Percentiles rank a stretch among this genome's conserved stretches.
phyloP scores from a whole-genome alignment of 2,797 vertebrate genomes.

The Syngnathus rostellatus region DNA sequence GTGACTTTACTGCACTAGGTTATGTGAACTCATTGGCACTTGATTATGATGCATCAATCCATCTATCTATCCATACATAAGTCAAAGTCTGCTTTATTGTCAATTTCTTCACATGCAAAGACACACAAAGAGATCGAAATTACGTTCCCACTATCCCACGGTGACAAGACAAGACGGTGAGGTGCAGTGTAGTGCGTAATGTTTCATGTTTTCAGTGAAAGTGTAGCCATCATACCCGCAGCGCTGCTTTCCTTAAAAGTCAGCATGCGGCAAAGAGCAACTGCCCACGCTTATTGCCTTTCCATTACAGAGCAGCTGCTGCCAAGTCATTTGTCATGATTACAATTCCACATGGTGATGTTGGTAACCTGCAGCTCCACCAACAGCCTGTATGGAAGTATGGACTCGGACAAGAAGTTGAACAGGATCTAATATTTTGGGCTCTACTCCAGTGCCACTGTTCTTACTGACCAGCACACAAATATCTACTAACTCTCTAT shows the following conservation, averaged over 20 bases:
- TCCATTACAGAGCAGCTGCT: slow-evolving; percentile 78
- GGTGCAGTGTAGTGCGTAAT: slow-evolving; percentile 44
- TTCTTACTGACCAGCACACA: background rate
- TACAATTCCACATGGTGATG: slow-evolving; percentile 63
- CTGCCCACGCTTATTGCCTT: slow-evolving; percentile 78
- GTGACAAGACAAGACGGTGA: background rate
- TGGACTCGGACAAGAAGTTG: slow-evolving; percentile 22
- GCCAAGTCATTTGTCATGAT: slow-evolving; percentile 71
- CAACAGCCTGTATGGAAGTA: slow-evolving; percentile 50
- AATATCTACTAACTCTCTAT: background rate
- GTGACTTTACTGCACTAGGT: background rate
- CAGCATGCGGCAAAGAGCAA: slow-evolving; percentile 56
- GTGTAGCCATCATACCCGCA: slow-evolving; percentile 69
- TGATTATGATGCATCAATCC: background rate
- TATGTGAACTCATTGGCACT: background rate
- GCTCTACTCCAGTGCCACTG: too few species aligned
- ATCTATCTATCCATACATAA: slow-evolving; percentile 12
- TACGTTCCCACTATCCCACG: too few species aligned
- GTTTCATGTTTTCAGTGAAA: slow-evolving; percentile 57
- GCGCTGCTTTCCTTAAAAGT: slow-evolving; percentile 66
- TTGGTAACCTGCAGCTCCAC: slow-evolving; percentile 55
- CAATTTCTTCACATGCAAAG: too few species aligned
- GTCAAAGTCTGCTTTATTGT: too few species aligned
- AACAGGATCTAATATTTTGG: background rate
- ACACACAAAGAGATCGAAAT: too few species aligned